These are phyloP conservation scores for Danaus chrysippus DNA, from an alignment of 2,888 invertebrate genomes.

Conservation along the genomic window DNA sequence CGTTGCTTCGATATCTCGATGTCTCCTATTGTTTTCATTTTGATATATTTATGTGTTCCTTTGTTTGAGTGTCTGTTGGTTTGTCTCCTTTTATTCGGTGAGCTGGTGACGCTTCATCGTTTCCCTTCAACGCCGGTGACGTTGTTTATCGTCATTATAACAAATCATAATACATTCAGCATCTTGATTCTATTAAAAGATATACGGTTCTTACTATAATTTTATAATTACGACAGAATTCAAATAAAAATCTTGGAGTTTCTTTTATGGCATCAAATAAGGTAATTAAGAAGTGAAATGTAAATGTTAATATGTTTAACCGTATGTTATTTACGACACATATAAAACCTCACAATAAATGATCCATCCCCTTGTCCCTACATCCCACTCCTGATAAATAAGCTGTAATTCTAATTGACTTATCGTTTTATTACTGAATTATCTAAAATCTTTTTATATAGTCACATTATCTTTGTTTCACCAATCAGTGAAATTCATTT, in stretches of 20 bases:
- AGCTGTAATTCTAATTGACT: slow-evolving; percentile 58
- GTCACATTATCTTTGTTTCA: neutral
- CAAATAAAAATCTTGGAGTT: slow-evolving; percentile 9
- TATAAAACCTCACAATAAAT: slow-evolving; percentile 45
- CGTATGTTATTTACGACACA: slow-evolving; percentile 29
- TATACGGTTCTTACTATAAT: neutral
- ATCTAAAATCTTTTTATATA: slow-evolving; percentile 9
- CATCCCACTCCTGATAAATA: slow-evolving; percentile 46
- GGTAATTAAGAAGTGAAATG: slow-evolving; percentile 38
- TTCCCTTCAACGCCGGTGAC: slow-evolving; percentile 61
- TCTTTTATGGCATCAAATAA: slow-evolving; percentile 20
- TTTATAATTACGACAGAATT: neutral
- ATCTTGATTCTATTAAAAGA: neutral
- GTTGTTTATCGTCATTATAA: slow-evolving; percentile 51
- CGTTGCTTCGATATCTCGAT: slow-evolving; percentile 74
- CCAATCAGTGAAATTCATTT: no score
- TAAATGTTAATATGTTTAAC: slow-evolving; percentile 32
- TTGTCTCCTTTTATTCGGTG: slow-evolving; percentile 53
- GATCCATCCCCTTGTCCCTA: slow-evolving; percentile 18
- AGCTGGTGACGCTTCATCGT: slow-evolving; percentile 58
- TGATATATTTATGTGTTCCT: slow-evolving; percentile 75
- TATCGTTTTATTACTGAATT: slow-evolving; percentile 32
- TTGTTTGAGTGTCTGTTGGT: slow-evolving; percentile 60
- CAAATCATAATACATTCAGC: slow-evolving; percentile 2
- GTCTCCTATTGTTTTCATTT: slow-evolving; percentile 77